phyloP scores from a whole-genome alignment of 2,888 invertebrate species.

The Leptinotarsa juncta region DNA sequence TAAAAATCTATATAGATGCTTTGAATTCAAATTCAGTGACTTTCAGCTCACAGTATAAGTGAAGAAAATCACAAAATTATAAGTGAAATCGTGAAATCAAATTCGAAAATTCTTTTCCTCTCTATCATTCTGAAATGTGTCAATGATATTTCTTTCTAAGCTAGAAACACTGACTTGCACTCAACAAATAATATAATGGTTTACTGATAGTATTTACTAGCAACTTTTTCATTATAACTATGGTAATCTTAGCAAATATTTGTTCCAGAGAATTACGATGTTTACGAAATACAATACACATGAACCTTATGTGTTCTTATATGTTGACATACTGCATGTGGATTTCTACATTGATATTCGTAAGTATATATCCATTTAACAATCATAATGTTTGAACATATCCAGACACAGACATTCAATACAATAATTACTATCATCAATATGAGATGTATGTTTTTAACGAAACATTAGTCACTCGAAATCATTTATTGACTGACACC shows the following conservation, averaged over 20 bases:
- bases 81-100: no score
- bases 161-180: neutral
- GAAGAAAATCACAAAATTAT: no score
- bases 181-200: neutral
- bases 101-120: no score
- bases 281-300: slow-evolving; percentile 92
- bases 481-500: no score
- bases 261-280: slow-evolving; percentile 89
- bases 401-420: no score
- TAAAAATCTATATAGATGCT: neutral
- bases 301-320: slow-evolving; percentile 93
- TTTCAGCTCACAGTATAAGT: no score
- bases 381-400: no score
- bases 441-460: no score
- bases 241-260: slow-evolving; percentile 38
- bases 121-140: neutral
- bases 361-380: neutral
- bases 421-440: no score
- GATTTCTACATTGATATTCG: slow-evolving; percentile 74
- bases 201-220: neutral
- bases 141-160: neutral
- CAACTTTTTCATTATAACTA: slow-evolving; percentile 1
- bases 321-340: slow-evolving; percentile 90
- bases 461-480: no score
- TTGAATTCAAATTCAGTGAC: neutral